Percentiles rank a stretch among this genome's conserved stretches.
phyloP scores from a whole-genome alignment of 2,888 invertebrate genomes.

The Drosophila macrothrix region DNA sequence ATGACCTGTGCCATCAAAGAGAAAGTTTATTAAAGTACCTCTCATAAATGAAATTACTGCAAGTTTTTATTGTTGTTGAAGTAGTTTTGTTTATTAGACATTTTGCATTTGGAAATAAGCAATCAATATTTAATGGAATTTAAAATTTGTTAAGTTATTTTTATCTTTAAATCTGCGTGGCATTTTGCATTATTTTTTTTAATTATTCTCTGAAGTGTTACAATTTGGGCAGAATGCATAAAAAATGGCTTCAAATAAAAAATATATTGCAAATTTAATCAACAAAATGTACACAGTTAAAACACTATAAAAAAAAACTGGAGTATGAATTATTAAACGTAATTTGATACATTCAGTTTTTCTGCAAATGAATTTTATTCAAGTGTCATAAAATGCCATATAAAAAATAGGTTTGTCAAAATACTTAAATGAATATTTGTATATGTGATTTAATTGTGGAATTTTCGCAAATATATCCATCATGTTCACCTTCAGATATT shows the following conservation, averaged over 20 bases:
- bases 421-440: background rate
- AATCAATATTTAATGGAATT: background rate
- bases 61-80: slow-evolving; percentile 10
- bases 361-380: background rate
- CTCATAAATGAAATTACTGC: slow-evolving; percentile 4
- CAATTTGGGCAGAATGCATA: background rate
- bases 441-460: background rate
- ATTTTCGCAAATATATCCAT: background rate
- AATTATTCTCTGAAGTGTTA: background rate
- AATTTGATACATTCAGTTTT: background rate
- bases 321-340: background rate
- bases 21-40: slow-evolving; percentile 8
- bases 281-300: background rate
- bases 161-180: background rate
- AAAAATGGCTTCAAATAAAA: background rate
- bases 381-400: too few relatives aligned
- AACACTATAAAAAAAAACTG: background rate
- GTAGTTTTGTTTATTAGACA: background rate
- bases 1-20: background rate
- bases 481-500: background rate
- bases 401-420: background rate
- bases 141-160: background rate
- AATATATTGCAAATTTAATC: slow-evolving; percentile 4
- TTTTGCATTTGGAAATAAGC: background rate
- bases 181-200: background rate